Evolutionary conservation across 2,888 invertebrate genomes (phyloP), one percentile per base, ranked within the genome.

Genomic region (Teinopalpus imperialis): DNA sequence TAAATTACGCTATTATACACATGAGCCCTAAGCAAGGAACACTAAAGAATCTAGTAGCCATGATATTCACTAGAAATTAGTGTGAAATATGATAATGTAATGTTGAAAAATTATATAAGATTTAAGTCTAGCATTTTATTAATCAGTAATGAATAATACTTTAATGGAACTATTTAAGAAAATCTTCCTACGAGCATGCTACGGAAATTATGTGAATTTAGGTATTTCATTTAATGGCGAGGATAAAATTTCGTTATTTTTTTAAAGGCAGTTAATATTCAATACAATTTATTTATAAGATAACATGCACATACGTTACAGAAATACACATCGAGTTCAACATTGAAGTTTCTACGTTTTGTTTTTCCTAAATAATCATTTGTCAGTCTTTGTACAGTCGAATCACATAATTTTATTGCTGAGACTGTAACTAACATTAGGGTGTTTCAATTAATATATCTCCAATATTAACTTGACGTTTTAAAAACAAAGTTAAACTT

Each of bases 401-500:
- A 77, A 81, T 81, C 78, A 83, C 81, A 81, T 74, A 67, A 74
- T 73, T 69, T 82, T 83, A 85, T 85, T 82, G 82, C 82, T 82
- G 81, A 56, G 67, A 70, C 66, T 67, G 73, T 70, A 59, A 62
- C 52, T 52, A 51, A 51, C 30, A 44, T 53, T 49, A 57, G 3
- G 8, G 14, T 14, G 2, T 31, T n/a, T 14, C n/a, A 3, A 9
- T n/a, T n/a, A n/a, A n/a, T n/a, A n/a, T n/a, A n/a, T n/a, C n/a
- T n/a, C n/a, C n/a, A n/a, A n/a, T n/a, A n/a, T n/a, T n/a, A n/a
- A n/a, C n/a, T n/a, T n/a, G n/a, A n/a, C n/a, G n/a, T n/a, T n/a
- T n/a, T n/a, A n/a, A n/a, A n/a, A n/a, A n/a, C n/a, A n/a, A n/a
- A n/a, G n/a, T n/a, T n/a, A n/a, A n/a, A n/a, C n/a, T n/a, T n/a